A percentile compares a stretch with the other conserved stretches of the same genome.
Conservation (phyloP, 2,888 invertebrate genomes). For the Drosophila formosana region DNA sequence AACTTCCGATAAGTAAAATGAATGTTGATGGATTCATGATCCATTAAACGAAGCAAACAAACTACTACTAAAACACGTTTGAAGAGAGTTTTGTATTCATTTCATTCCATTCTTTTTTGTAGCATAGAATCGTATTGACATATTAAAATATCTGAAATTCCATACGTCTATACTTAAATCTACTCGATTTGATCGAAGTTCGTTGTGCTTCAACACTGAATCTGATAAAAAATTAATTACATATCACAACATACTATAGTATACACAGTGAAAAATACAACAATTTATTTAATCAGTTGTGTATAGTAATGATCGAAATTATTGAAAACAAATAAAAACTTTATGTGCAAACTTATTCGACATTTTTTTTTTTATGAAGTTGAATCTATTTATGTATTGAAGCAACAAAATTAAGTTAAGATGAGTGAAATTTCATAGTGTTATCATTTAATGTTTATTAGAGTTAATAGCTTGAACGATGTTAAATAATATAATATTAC, state of each 20-base stretch:
- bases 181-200: background rate
- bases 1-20: background rate
- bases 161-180: no score
- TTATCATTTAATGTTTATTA: no score
- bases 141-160: background rate
- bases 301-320: background rate
- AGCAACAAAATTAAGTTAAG: no score
- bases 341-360: no score
- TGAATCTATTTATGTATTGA: no score
- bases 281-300: background rate
- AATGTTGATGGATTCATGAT: slow-evolving; percentile 8
- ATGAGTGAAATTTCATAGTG: no score
- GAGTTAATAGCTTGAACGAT: no score
- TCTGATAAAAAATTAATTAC: background rate
- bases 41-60: background rate
- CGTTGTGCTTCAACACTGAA: background rate
- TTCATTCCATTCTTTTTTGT: no score
- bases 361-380: no score
- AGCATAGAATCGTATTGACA: background rate
- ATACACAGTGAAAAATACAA: background rate
- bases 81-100: background rate
- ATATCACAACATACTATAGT: background rate
- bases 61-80: background rate
- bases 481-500: no score
- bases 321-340: no score